These are phyloP conservation scores for Lycophotia porphyrea DNA, from an alignment of 2,888 invertebrate species.

Conservation along the genomic window DNA sequence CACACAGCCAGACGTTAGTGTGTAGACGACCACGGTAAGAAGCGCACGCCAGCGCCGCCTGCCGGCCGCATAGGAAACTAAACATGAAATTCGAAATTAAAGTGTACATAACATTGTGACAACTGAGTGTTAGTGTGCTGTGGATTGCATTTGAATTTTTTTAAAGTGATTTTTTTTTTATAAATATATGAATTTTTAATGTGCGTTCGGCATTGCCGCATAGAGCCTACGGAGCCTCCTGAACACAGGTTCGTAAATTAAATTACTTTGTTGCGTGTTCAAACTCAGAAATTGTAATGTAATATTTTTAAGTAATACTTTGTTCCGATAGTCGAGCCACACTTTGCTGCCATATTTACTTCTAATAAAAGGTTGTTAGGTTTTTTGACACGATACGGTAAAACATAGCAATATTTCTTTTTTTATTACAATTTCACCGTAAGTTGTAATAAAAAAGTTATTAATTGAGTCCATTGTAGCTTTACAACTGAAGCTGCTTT, in stretches of 20 bases:
- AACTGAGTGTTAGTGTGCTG: slow-evolving; percentile 59
- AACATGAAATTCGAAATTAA: slow-evolving; percentile 82
- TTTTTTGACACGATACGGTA: slow-evolving; percentile 50
- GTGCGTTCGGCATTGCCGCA: slow-evolving; percentile 72
- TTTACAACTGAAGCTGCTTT: slow-evolving; percentile 16
- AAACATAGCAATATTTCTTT: slow-evolving; percentile 24
- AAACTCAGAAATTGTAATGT: slow-evolving; percentile 72
- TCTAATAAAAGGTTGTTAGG: slow-evolving; percentile 48
- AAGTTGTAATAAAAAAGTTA: slow-evolving; percentile 44
- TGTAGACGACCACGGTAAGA: slow-evolving; percentile 71
- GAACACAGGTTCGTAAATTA: slow-evolving; percentile 82
- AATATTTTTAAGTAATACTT: slow-evolving; percentile 70
- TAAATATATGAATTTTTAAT: slow-evolving; percentile 76
- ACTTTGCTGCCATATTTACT: slow-evolving; percentile 53
- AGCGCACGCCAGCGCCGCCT: slow-evolving; percentile 78
- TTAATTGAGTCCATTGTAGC: slow-evolving; percentile 31
- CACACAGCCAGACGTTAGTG: slow-evolving; percentile 76
- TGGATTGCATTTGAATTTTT: slow-evolving; percentile 58
- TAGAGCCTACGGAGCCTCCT: slow-evolving; percentile 63
- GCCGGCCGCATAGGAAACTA: slow-evolving; percentile 69
- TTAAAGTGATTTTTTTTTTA: slow-evolving; percentile 69
- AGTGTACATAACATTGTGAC: slow-evolving; percentile 70
- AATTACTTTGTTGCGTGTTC: slow-evolving; percentile 84
- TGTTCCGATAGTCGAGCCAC: slow-evolving; percentile 38
- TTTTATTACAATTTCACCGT: slow-evolving; percentile 44